phyloP scores from a whole-genome alignment of 2,888 invertebrate genomes.

The Chaitophorus viminalis region DNA sequence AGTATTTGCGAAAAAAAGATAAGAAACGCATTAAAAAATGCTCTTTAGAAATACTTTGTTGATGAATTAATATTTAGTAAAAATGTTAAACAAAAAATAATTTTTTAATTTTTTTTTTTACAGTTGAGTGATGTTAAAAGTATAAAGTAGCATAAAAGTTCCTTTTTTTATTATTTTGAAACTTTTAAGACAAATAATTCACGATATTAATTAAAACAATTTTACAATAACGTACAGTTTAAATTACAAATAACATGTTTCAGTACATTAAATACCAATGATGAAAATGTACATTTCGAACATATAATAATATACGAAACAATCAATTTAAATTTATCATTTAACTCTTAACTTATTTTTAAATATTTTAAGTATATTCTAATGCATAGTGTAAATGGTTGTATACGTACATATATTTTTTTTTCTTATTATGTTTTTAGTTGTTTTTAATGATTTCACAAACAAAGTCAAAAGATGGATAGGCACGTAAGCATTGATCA shows the following conservation, averaged over 20 bases:
- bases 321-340: no score
- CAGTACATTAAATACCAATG: no score
- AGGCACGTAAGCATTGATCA: neutral
- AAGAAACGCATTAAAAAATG: constrained; percentile 24
- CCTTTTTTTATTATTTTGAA: constrained; percentile 15
- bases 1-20: constrained; percentile 6
- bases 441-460: no score
- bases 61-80: constrained; percentile 44
- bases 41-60: constrained; percentile 26
- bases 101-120: constrained; percentile 9
- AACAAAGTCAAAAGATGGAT: neutral
- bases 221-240: neutral
- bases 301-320: no score
- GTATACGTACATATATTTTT: no score
- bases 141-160: constrained; percentile 30
- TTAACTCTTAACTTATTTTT: no score
- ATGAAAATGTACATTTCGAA: no score
- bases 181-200: constrained; percentile 12
- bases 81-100: constrained; percentile 25
- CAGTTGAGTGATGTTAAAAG: constrained; percentile 32
- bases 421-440: no score
- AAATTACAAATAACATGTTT: no score
- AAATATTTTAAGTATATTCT: no score
- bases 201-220: neutral
- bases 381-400: no score